phyloP scores from a whole-genome alignment of 2,113 vertebrate species.

The Cryptotis parvus region DNA sequence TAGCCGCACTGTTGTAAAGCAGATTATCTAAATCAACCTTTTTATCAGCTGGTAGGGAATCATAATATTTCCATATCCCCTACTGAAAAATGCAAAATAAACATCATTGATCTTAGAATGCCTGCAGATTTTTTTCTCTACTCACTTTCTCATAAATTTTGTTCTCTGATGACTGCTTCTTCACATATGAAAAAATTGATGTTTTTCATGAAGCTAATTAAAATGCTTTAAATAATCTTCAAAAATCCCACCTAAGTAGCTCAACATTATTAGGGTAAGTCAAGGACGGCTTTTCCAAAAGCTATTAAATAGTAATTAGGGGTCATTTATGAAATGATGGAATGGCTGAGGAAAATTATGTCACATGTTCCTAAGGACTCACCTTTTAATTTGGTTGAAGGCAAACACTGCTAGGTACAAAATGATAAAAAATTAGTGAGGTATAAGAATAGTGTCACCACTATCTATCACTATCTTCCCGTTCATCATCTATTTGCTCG shows the following conservation, averaged over 20 bases:
- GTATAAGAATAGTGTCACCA: neutral
- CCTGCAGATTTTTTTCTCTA: neutral
- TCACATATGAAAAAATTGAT: neutral
- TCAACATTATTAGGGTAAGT: neutral
- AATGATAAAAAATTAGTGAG: neutral
- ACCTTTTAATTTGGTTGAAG: conserved; percentile 5
- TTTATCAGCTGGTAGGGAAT: neutral
- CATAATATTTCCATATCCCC: neutral
- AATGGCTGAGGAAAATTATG: neutral
- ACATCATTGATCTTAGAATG: neutral
- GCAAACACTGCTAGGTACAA: neutral
- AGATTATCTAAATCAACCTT: neutral
- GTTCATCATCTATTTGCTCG: too few relatives aligned
- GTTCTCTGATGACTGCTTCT: neutral
- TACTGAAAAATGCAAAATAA: neutral
- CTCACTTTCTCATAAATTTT: neutral
- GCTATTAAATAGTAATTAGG: neutral
- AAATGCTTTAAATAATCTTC: neutral
- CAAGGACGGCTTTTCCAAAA: neutral
- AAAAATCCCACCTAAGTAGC: neutral
- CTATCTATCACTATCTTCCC: too few relatives aligned
- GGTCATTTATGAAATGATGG: neutral
- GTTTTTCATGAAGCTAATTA: neutral
- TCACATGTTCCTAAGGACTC: neutral
- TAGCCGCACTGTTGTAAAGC: neutral